phyloP scores from a whole-genome alignment of 2,797 vertebrate species.

The Sebastes cheni region DNA sequence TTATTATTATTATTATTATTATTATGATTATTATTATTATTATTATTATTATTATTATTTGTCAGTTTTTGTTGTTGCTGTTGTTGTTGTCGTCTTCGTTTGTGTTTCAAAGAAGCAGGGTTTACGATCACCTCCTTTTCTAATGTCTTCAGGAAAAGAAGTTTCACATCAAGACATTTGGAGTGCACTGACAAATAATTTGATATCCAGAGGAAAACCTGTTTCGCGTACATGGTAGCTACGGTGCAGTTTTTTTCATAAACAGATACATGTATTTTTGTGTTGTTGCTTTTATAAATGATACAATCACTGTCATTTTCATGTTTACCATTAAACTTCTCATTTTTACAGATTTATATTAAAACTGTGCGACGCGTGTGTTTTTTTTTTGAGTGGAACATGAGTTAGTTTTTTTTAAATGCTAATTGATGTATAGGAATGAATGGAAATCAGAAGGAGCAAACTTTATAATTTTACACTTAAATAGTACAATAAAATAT shows the following conservation, averaged over 20 bases:
- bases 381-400: not conserved
- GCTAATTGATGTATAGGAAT: not conserved
- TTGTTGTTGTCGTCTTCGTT: constrained; percentile 45
- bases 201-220: constrained; percentile 59
- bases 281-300: constrained; percentile 77
- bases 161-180: constrained; percentile 50
- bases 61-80: constrained; percentile 25
- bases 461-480: too few species aligned
- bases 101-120: constrained; percentile 68
- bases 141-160: constrained; percentile 36
- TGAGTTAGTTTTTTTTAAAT: not conserved
- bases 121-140: constrained; percentile 63
- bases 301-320: constrained; percentile 76
- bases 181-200: constrained; percentile 66
- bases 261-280: constrained; percentile 71
- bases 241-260: constrained; percentile 63
- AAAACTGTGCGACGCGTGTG: constrained; percentile 46
- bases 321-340: constrained; percentile 79
- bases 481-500: too few species aligned
- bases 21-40: not conserved
- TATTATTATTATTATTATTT: not conserved
- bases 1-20: not conserved
- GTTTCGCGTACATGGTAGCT: constrained; percentile 66
- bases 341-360: constrained; percentile 83
- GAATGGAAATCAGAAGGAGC: not conserved